Conservation (phyloP, 1,140 invertebrate species). For the Acromyrmex charruanus region DNA sequence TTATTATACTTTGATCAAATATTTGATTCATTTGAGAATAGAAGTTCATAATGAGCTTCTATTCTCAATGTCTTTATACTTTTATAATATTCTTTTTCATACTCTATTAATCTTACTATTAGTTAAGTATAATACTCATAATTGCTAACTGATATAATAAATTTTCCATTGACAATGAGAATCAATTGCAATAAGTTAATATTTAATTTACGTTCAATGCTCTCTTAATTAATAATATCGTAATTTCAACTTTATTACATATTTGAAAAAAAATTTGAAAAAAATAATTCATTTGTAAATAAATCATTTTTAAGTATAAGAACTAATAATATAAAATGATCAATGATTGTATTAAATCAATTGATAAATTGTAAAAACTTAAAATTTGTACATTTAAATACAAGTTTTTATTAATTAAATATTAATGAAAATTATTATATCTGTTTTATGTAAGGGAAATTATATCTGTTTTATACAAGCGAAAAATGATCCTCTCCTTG, state of each 20-base stretch:
- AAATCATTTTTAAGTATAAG: slow-evolving; percentile 5
- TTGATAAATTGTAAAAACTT: neutral
- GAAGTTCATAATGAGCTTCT: slow-evolving; percentile 1
- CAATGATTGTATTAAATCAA: neutral
- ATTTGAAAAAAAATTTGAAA: neutral
- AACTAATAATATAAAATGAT: neutral
- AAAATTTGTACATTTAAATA: neutral
- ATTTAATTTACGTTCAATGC: neutral
- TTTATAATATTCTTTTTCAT: neutral
- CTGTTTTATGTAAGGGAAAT: neutral
- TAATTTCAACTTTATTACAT: slow-evolving; percentile 6
- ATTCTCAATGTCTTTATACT: neutral
- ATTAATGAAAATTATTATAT: neutral
- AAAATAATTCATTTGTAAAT: neutral
- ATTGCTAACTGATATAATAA: slow-evolving; percentile 17
- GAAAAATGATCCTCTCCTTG: neutral
- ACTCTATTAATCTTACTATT: neutral
- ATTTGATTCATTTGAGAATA: slow-evolving; percentile 42
- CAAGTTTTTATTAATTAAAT: neutral
- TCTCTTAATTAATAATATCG: neutral
- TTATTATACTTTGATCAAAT: slow-evolving; percentile 37
- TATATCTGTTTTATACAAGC: neutral
- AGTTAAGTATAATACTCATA: neutral
- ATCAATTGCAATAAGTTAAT: neutral
- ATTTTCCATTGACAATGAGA: neutral